Percentiles rank a stretch among this genome's conserved stretches.
Evolutionary conservation across 2,113 vertebrate species (phyloP).

Genomic region (Stigmatopora argus): DNA sequence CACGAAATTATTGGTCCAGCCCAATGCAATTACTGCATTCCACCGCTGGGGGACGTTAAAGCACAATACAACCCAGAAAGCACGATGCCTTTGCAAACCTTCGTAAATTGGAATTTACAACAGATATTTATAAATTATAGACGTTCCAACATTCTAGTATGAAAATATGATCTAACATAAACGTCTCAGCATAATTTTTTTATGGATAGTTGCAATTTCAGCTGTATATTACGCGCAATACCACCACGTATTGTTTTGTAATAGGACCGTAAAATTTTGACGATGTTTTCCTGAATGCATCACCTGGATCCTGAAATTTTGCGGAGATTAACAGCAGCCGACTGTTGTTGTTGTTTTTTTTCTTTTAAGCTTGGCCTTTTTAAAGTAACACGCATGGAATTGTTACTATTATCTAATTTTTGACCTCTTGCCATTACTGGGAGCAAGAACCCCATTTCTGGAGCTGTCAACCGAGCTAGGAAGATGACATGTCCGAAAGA

Average conservation of each 20-base stretch:
- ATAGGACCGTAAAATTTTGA: accelerated
- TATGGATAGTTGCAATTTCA: not conserved
- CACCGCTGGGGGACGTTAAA: slow-evolving; percentile 20
- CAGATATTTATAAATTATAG: not conserved
- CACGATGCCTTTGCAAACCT: slow-evolving; percentile 3
- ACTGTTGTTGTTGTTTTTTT: slow-evolving; percentile 24
- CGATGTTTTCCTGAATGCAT: slow-evolving; percentile 20
- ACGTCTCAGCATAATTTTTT: not conserved
- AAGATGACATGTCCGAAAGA: slow-evolving; percentile 43
- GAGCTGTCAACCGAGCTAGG: slow-evolving; percentile 20
- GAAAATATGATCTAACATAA: not conserved
- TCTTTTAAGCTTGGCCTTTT: not conserved
- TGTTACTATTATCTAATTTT: not conserved
- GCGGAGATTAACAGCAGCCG: slow-evolving; percentile 38
- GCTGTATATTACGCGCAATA: not conserved
- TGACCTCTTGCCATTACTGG: not conserved
- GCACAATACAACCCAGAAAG: not conserved
- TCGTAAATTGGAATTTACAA: slow-evolving; percentile 3
- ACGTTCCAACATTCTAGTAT: not conserved
- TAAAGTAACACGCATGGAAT: not conserved
- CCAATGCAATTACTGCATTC: not conserved
- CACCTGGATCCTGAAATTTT: slow-evolving; percentile 17
- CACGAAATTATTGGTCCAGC: not conserved
- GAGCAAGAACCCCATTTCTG: not conserved
- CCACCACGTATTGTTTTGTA: not conserved